Base-by-base conservation (phyloP, 2,888 invertebrate genomes). In the Cecidostiba fungosa region DNA sequence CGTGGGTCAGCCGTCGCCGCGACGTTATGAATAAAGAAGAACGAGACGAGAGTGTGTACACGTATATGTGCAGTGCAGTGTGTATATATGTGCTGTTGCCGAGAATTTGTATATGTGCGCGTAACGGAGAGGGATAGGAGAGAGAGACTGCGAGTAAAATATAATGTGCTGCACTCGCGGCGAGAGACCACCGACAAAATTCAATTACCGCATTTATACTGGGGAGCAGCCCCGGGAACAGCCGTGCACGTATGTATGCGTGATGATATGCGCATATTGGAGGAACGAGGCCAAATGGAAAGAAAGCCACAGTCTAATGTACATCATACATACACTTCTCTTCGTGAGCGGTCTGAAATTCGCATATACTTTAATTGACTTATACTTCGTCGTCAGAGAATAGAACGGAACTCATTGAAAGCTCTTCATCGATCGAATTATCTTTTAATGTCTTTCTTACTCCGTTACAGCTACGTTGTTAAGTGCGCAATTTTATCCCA, bases 401-500 rank as follows among this genome's bases (percentile, higher is more conserved):
- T 43, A 43, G 43, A 23, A 8, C n/a, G n/a, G 54, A n/a, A 59
- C 6, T 59, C 8, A 59, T n/a, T 6, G 23, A 19, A 59, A 59
- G 19, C n/a, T n/a, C 8, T 23, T 81, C 73, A 85, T 81, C 85
- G 81, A 85, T 77, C 1, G n/a, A n/a, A 8, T 43, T 12, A 54
- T 54, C 16, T 50, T 54, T 23, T 23, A 59, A 59, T 59, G 1
- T 59, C 23, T n/a, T n/a, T 6, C 4, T 6, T n/a, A 8, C n/a
- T 85, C 54, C 47, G 32, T 5, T 12, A 29, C 50, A 26, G 23
- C 4, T 26, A 6, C 76, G 14, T 84, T 74, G 85, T 88, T 87
- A 88, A 86, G 87, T 85, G 85, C 87, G 87, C 87, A 89, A 88
- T 89, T 89, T 88, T 87, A 85, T 73, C 81, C 86, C 88, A 87